Evolutionary conservation across 53 echinoderm and acorn worm genomes (phyloP).

Genomic region (Patiria pectinifera): DNA sequence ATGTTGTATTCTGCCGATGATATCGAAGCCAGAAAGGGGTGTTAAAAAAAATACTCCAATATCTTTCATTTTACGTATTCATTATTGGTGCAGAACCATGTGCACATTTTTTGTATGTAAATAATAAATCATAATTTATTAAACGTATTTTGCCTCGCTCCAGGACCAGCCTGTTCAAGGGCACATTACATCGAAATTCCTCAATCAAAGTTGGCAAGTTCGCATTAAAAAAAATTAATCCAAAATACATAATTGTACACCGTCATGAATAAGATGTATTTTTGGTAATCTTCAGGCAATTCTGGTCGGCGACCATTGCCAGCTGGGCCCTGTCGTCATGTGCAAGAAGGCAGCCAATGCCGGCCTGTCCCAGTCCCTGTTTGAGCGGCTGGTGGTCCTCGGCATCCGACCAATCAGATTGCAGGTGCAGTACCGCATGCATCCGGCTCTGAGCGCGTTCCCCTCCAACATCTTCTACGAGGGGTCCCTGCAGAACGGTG

Average conservation of each 20-base stretch:
- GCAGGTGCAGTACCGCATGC: conserved; percentile 99
- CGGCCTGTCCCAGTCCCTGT: conserved; percentile 98
- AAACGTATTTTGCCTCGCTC: neutral
- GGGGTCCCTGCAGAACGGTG: conserved; percentile 98
- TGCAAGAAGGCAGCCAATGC: conserved; percentile 99
- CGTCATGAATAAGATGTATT: neutral
- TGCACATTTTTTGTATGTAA: no score
- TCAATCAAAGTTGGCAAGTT: no score
- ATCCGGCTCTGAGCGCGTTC: conserved; percentile 91
- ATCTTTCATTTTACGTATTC: no score
- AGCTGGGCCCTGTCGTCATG: conserved; percentile 99
- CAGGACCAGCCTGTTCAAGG: neutral
- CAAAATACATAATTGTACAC: neutral
- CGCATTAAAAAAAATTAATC: neutral
- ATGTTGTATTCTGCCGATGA: no score
- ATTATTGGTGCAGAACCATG: no score
- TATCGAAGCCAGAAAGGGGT: no score
- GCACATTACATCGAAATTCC: no score
- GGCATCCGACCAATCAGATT: conserved; percentile 96
- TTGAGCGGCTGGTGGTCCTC: conserved; percentile 95
- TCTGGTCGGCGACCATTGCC: conserved; percentile 96
- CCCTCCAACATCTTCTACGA: conserved; percentile 99
- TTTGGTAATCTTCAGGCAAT: conserved; percentile 71
- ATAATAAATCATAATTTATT: no score
- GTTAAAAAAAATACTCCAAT: no score